Percentiles rank a stretch among this genome's conserved stretches.
Conservation (phyloP, 2,797 vertebrate genomes). For the Gorsachius magnificus region DNA sequence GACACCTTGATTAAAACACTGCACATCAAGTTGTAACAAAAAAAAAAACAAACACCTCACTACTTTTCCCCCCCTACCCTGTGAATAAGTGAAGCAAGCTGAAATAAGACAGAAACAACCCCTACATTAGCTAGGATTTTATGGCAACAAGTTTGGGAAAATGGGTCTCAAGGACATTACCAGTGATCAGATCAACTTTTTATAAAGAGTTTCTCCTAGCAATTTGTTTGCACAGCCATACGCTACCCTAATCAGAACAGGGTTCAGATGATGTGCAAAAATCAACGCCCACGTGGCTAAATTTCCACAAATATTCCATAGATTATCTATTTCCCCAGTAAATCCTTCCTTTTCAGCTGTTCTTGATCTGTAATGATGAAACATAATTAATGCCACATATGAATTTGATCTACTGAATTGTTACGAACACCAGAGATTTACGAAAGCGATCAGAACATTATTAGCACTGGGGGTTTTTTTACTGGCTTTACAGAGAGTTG, state of each 20-base stretch:
- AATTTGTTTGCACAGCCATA: not conserved
- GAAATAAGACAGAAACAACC: not conserved
- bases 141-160: not conserved
- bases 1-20: constrained; percentile 15
- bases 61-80: not conserved
- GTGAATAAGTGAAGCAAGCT: rapidly evolving
- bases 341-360: constrained; percentile 35
- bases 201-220: not conserved
- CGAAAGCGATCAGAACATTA: not conserved
- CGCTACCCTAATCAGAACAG: not conserved
- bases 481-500: not conserved
- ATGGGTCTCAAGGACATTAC: not conserved
- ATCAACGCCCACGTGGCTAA: not conserved
- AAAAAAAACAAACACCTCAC: not conserved
- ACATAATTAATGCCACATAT: constrained; percentile 42
- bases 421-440: constrained; percentile 52
- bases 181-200: not conserved
- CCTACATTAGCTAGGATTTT: not conserved
- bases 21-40: not conserved
- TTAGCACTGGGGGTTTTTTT: not conserved
- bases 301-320: constrained; percentile 39
- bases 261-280: not conserved
- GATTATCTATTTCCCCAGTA: not conserved
- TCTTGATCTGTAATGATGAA: not conserved
- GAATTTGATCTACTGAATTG: constrained; percentile 26